These are phyloP conservation scores for Ailurus styani DNA, from an alignment of 2,113 vertebrate species.

Conservation along the genomic window DNA sequence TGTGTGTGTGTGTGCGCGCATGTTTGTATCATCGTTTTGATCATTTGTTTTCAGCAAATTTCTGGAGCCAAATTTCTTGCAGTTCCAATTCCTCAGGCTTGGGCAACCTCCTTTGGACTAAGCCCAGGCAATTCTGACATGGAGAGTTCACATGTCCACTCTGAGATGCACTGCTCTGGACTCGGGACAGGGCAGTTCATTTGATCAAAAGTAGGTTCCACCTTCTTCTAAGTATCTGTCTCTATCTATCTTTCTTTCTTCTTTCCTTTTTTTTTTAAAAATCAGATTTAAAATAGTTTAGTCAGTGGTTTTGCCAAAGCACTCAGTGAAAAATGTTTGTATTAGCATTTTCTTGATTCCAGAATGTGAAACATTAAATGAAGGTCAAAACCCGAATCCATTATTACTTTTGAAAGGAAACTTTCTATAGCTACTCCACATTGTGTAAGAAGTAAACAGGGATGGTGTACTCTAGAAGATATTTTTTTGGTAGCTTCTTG, in stretches of 20 bases:
- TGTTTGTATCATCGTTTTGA: background rate
- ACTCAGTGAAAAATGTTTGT: background rate
- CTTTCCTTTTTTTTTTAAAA: background rate
- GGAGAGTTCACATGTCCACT: background rate
- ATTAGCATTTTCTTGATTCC: background rate
- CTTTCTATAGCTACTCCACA: background rate
- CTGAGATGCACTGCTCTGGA: background rate
- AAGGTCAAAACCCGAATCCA: background rate
- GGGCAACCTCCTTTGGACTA: background rate
- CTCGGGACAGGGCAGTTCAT: background rate
- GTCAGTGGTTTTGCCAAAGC: slow-evolving; percentile 4
- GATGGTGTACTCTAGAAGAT: background rate
- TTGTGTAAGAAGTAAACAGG: background rate
- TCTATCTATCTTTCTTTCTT: background rate
- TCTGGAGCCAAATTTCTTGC: background rate
- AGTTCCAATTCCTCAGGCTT: background rate
- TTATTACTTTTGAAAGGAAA: background rate
- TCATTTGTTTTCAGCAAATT: background rate
- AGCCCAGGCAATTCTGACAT: background rate
- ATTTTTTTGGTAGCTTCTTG: background rate
- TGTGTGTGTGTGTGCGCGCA: background rate
- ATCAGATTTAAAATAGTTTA: background rate
- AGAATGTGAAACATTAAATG: background rate
- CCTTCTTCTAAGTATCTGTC: background rate
- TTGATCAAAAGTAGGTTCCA: background rate